These are phyloP conservation scores for Miopithecus talapoin DNA, from an alignment of 2,797 vertebrate species.

Conservation along the genomic window DNA sequence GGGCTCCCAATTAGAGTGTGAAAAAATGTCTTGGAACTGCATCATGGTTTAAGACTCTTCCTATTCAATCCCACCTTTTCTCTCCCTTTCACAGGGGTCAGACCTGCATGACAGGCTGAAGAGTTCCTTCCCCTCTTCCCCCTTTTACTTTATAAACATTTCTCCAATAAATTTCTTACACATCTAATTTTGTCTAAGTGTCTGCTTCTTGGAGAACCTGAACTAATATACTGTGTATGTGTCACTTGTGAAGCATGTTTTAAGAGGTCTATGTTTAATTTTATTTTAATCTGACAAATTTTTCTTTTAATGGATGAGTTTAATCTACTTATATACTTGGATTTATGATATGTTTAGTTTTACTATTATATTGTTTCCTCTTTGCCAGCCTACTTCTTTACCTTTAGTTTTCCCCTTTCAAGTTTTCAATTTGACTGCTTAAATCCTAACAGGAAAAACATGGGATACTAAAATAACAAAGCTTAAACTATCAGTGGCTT, in stretches of 20 bases:
- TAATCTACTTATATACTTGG: not conserved
- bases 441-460: not conserved
- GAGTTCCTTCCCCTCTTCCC: not conserved
- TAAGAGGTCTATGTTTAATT: not conserved
- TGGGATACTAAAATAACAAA: not conserved
- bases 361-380: not conserved
- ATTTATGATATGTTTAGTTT: not conserved
- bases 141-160: not conserved
- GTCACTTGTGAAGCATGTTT: not conserved
- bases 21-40: not conserved
- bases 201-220: not conserved
- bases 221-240: not conserved
- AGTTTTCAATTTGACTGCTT: not conserved
- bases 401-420: not conserved
- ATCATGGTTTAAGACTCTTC: not conserved
- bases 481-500: not conserved
- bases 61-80: not conserved
- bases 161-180: not conserved
- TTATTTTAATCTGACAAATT: not conserved
- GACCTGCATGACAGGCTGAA: not conserved
- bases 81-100: not conserved
- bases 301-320: not conserved
- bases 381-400: not conserved
- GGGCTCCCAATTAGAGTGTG: not conserved
- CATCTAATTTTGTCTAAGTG: not conserved